These are phyloP conservation scores for Anser cygnoides DNA, from an alignment of 2,113 vertebrate genomes.

Conservation along the genomic window DNA sequence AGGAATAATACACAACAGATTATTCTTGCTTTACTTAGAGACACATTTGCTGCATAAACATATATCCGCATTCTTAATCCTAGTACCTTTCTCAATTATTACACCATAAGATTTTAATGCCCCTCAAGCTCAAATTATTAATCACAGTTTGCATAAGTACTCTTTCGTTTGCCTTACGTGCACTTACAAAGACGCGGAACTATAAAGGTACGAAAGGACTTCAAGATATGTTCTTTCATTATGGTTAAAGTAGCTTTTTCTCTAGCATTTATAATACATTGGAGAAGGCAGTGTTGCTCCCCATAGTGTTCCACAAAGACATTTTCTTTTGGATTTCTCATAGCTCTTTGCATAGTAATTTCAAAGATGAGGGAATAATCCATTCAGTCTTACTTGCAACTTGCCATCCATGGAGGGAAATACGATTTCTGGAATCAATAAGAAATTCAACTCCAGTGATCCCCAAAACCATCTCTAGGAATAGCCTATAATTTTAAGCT, in stretches of 20 bases:
- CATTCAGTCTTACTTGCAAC: not conserved
- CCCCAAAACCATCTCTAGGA: not conserved
- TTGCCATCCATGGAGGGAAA: not conserved
- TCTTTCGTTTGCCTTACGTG: not conserved
- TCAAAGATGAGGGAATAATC: not conserved
- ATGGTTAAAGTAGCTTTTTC: not conserved
- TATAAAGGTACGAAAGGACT: not conserved
- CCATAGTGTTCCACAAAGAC: not conserved
- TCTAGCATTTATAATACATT: not conserved
- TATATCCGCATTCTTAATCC: not conserved
- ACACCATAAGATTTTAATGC: not conserved
- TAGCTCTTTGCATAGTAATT: not conserved
- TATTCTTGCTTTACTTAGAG: conserved; percentile 28
- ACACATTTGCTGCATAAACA: not conserved
- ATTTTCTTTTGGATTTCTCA: not conserved
- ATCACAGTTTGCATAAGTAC: not conserved
- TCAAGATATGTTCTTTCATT: not conserved
- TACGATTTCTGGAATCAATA: not conserved
- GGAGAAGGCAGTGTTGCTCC: not conserved
- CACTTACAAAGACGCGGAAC: not conserved
- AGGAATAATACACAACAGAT: conserved; percentile 18
- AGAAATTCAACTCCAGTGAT: not conserved
- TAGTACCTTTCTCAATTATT: not conserved
- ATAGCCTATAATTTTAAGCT: not conserved
- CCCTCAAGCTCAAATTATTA: not conserved